A percentile compares a stretch with the other conserved stretches of the same genome.
These are phyloP conservation scores for Sminthurinus aureus DNA, from an alignment of 2,888 invertebrate species.

Conservation along the genomic window DNA sequence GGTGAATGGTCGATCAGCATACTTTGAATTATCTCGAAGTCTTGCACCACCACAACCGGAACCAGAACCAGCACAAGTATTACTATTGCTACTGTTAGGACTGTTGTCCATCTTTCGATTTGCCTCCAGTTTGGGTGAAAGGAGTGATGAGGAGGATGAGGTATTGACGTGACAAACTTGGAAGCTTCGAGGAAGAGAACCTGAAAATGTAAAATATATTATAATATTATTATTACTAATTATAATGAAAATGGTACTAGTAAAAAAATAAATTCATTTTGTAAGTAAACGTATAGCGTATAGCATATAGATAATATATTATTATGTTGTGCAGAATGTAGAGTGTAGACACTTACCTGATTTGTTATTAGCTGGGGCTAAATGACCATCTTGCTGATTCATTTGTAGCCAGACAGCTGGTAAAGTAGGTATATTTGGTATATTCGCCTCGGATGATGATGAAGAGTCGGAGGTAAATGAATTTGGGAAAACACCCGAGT, in stretches of 20 bases:
- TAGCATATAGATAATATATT: too few relatives aligned
- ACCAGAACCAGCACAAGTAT: conserved; percentile 14
- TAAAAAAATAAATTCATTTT: too few relatives aligned
- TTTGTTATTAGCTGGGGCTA: conserved; percentile 73
- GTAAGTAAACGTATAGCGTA: too few relatives aligned
- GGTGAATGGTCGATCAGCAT: conserved; percentile 72
- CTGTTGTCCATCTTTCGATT: neutral
- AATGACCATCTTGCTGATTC: conserved; percentile 74
- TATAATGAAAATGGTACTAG: too few relatives aligned
- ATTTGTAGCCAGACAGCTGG: conserved; percentile 72
- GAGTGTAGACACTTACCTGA: too few relatives aligned
- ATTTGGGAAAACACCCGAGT: conserved; percentile 60
- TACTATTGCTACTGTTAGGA: neutral
- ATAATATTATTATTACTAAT: too few relatives aligned
- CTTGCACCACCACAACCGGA: conserved; percentile 56
- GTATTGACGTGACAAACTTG: conserved; percentile 69
- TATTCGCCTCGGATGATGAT: conserved; percentile 62
- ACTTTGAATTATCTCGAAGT: conserved; percentile 64
- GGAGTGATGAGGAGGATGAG: conserved; percentile 55
- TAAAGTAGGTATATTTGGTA: conserved; percentile 64
- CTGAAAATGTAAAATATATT: too few relatives aligned
- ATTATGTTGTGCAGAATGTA: too few relatives aligned
- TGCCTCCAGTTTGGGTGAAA: conserved; percentile 28
- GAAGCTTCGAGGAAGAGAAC: conserved; percentile 80
- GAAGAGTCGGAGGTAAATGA: conserved; percentile 60